Evolutionary conservation across 2,797 vertebrate genomes (phyloP), one percentile per base, ranked within the genome.

Genomic region (Harpagifer antarcticus): DNA sequence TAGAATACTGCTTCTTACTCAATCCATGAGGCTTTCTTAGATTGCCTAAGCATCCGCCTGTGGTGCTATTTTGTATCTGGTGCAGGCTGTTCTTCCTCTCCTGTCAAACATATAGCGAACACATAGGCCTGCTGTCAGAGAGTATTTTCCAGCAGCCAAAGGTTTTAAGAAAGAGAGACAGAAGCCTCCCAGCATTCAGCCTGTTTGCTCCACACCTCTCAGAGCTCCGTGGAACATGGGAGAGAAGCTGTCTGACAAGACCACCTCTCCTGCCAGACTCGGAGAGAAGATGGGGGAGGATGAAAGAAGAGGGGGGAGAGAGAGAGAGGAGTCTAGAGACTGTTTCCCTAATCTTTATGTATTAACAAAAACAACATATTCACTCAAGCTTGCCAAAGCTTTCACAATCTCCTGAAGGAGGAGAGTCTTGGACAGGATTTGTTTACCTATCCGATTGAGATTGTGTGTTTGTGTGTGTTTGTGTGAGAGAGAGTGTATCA

Each of bases 321-420:
- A 71, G 76, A 66, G 80, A 78, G 72, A 61, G 77, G 80, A 84
- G 89, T 81, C 86, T 60, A 73, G 91, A 92, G 93, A 93, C 86
- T 89, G 79, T 88, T 90, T 90, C 86, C 90, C 89, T 93, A 94
- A 94, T 93, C 92, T 93, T 94, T 93, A 93, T 93, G 91, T 94
- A 94, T 94, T 94, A 94, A 94, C 88, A 93, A 92, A 93, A 94
- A 93, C 90, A 92, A 93, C 90, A 93, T 91, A 89, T 91, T 93
- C 89, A 90, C 87, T 91, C 87, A 90, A 86, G 89, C 88, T 90
- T 93, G 88, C 92, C 91, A 92, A 92, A 89, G 86, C 87, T 90
- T 91, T 92, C 91, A 84, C 86, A 91, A 81, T 87, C 90, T 91
- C 82, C 86, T 91, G 82, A 82, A 91, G 87, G 82, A 89, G 88